Base-by-base conservation (phyloP, 2,888 invertebrate genomes). In the Drosophila setosimentum region DNA sequence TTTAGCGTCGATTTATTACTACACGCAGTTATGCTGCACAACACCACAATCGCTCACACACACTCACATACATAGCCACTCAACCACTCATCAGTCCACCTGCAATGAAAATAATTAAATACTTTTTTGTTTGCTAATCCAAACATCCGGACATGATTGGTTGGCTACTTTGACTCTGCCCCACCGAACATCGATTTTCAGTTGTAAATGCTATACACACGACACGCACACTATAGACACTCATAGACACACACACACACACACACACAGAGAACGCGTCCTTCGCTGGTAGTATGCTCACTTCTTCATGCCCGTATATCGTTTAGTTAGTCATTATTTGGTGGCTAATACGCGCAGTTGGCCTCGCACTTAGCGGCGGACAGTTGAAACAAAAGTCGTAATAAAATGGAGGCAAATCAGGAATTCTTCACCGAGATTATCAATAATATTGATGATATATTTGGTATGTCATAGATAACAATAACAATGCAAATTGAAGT, bases 391-490 rank as follows among this genome's bases (percentile, higher is more conserved):
- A 13, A 13, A 6, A 27, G 13, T 27, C 29, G 6, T 42, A 60
- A 63, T 61, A 67, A 71, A 78, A 87, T 87, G 79, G 74, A 90
- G 74, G 91, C 83, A 73, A 88, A 92, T 86, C 89, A 86, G 55
- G 88, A 91, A 61, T 91, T 92, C 68, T 87, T 92, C 64, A 91
- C 92, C 77, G 85, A 91, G 75, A 86, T 92, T 75, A 90, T 92
- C 71, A 82, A 82, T 65, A 92, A 92, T 82, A 91, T 92, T 73
- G 92, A 92, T 66, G 92, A 92, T 70, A 83, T 92, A 53, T 92
- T 92, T 68, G 92, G 92, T 92, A 92, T 78, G 92, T 92, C 76
- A 58, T 27, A 48, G 7, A 33, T 21, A 24, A 32, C 33, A 10
- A 33, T 21, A 24, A 32, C 33, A 54, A 16, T 51, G 16, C n/a